Evolutionary conservation across 2,888 invertebrate genomes (phyloP), one percentile per base, ranked within the genome.

Genomic region (Gari tellinella): DNA sequence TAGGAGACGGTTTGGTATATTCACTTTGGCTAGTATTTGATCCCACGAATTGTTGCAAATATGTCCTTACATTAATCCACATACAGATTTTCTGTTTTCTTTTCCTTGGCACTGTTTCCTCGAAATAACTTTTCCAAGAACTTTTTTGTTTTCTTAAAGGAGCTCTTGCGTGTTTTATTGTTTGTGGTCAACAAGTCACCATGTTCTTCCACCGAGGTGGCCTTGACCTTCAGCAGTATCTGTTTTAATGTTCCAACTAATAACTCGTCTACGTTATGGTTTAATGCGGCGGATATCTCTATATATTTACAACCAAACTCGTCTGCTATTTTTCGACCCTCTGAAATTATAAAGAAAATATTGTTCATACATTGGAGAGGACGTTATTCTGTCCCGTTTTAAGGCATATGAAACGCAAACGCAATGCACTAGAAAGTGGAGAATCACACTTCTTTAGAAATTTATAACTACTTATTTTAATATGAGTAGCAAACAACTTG

Each of bases 181-280:
- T 41, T 63, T 60, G 8, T 31, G 38, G 31, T 31, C 31, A 31
- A 10, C 31, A 31, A 10, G 10, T 31, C 31, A 10, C 31, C 31
- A 10, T 31, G 31, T 7, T 31, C 31, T 10, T 31, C 31, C 10
- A 10, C 10, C 5, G 31, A 31, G 5, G 31, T 31, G 10, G 31
- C 31, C 31, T 31, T 31, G 31, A 31, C 31, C 31, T 31, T 31
- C 10, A 31, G 10, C 31, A 31, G 10, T 4, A 31, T 31, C 31
- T 31, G 31, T 31, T 31, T 31, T 7, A 31, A 10, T 31, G 31
- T 95, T 0, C 98, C 98, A n/a, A 98, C 97, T 51, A 99, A 94
- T 0, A 99, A 94, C 88, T 98, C 98, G 93, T 99, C 98, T 38
- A 98, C 97, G 92, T 98, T 97, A 94, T 98, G 98, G 92, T 97